Evolutionary conservation across 2,888 invertebrate genomes (phyloP).

Genomic region (Pseudanteris insignis): DNA sequence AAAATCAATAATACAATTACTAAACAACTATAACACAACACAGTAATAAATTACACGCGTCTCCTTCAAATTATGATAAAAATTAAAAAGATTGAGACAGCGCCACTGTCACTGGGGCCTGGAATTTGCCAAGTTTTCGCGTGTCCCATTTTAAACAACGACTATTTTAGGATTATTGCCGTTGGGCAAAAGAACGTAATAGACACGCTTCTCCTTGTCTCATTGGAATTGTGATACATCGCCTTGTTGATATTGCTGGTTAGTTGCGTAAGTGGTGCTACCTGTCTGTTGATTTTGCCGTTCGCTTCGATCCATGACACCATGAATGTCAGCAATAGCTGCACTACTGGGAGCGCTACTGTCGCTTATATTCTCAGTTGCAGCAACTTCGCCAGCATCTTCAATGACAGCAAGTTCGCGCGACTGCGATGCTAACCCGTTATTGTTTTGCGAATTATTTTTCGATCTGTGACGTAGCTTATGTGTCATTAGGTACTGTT

Average conservation of each 20-base stretch:
- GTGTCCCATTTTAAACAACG: constrained; percentile 52
- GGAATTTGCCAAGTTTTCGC: constrained; percentile 1
- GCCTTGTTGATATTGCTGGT: constrained; percentile 61
- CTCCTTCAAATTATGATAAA: neutral
- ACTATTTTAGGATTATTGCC: constrained; percentile 65
- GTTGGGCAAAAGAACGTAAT: constrained; percentile 65
- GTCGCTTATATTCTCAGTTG: constrained; percentile 49
- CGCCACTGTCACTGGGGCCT: constrained; percentile 2
- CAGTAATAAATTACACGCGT: too few relatives aligned
- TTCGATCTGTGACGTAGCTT: constrained; percentile 71
- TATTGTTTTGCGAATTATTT: constrained; percentile 47
- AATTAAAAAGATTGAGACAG: neutral
- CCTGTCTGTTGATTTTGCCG: constrained; percentile 43
- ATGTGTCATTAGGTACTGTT: constrained; percentile 73
- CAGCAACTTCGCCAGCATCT: constrained; percentile 43
- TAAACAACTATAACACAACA: too few relatives aligned
- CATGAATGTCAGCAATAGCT: constrained; percentile 60
- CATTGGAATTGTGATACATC: constrained; percentile 63
- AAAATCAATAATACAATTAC: too few relatives aligned
- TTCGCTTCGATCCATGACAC: constrained; percentile 58
- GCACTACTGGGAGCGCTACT: constrained; percentile 52
- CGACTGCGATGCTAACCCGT: constrained; percentile 55
- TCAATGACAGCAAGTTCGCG: constrained; percentile 54
- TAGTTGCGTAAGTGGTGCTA: constrained; percentile 49
- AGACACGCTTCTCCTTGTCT: constrained; percentile 66